Evolutionary conservation across 2,888 invertebrate species (phyloP).

Genomic region (Isotomurus palustris): DNA sequence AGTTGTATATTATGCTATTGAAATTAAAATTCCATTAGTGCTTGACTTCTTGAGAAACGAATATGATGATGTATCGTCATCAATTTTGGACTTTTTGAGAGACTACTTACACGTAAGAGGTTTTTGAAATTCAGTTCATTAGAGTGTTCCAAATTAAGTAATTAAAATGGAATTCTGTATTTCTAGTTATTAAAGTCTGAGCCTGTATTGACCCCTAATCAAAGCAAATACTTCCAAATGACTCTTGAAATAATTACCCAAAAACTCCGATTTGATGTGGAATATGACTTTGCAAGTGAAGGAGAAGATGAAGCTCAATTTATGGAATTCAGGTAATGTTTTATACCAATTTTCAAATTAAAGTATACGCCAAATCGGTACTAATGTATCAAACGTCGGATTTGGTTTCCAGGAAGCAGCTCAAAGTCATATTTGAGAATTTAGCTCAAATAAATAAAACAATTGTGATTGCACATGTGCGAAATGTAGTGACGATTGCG

Average conservation of each 20-base stretch:
- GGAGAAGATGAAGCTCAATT: conserved; percentile 57
- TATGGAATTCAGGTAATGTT: conserved; percentile 51
- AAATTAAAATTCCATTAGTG: conserved; percentile 52
- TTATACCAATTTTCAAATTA: neutral
- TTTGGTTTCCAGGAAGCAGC: conserved; percentile 51
- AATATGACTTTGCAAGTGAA: conserved; percentile 54
- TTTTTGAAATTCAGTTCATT: too few species aligned
- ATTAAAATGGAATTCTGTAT: neutral
- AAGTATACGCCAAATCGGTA: conserved; percentile 4
- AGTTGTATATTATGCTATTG: conserved; percentile 48
- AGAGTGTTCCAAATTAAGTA: neutral
- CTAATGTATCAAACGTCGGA: conserved; percentile 5
- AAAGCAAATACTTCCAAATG: conserved; percentile 50
- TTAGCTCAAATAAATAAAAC: conserved; percentile 53
- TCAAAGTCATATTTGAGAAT: conserved; percentile 56
- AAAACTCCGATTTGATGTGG: conserved; percentile 55
- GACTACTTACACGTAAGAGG: conserved; percentile 52
- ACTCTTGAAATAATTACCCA: conserved; percentile 52
- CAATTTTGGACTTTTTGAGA: conserved; percentile 53
- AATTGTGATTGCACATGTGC: conserved; percentile 51
- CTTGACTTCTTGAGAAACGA: conserved; percentile 53
- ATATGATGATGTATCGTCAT: conserved; percentile 55
- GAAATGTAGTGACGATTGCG: conserved; percentile 50
- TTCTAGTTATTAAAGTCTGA: conserved; percentile 51
- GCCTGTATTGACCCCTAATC: conserved; percentile 48